Percentiles rank a stretch among this genome's conserved stretches.
phyloP scores from a whole-genome alignment of 2,888 invertebrate genomes.

The Tenodera sinensis region DNA sequence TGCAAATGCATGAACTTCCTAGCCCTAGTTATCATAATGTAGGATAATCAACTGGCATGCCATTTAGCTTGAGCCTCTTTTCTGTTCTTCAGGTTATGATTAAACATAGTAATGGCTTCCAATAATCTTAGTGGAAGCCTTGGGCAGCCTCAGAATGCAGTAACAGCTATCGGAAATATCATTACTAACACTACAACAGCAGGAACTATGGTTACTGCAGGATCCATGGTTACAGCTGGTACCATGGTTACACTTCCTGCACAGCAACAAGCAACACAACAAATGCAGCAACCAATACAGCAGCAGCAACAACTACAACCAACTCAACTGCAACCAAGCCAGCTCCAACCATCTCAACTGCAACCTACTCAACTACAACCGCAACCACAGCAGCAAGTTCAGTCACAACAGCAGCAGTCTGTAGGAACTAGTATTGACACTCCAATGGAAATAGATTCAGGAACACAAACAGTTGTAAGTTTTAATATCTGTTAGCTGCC shows the following conservation, averaged over 20 bases:
- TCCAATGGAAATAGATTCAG: constrained; percentile 24
- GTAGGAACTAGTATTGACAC: constrained; percentile 16
- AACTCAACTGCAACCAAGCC: neutral
- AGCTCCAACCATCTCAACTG: neutral
- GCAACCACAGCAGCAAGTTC: neutral
- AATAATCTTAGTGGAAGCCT: constrained; percentile 18
- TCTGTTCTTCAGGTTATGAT: neutral
- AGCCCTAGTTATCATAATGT: too few relatives aligned
- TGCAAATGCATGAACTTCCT: too few relatives aligned
- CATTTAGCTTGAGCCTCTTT: neutral
- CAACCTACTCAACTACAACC: neutral
- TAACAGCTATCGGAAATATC: constrained; percentile 3
- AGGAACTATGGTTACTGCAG: neutral
- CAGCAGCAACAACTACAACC: neutral
- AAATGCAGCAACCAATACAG: neutral
- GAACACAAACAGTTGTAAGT: neutral
- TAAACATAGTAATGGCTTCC: constrained; percentile 14
- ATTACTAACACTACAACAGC: neutral
- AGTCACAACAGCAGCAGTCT: neutral
- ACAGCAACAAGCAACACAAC: neutral
- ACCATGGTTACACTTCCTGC: neutral
- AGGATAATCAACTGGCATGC: too few relatives aligned
- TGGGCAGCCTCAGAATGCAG: constrained; percentile 22
- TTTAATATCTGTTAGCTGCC: neutral
- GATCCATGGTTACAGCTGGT: neutral